Evolutionary conservation across 1,140 invertebrate genomes (phyloP).

Genomic region (Heliconius nattereri): DNA sequence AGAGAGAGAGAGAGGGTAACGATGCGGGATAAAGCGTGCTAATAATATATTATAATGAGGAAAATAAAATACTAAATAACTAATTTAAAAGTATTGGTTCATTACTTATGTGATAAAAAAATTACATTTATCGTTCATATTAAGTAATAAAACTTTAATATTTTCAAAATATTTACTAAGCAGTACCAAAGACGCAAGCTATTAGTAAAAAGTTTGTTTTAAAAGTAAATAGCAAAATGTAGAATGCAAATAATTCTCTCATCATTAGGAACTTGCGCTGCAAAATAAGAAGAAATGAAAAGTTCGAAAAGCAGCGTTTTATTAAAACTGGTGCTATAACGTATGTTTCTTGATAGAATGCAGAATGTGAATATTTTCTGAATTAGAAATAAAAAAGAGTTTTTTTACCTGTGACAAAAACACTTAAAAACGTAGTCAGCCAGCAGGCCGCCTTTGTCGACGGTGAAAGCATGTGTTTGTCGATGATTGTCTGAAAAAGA

Average conservation of each 20-base stretch:
- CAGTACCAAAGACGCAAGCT: not conserved
- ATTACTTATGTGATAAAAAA: not conserved
- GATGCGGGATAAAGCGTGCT: no score
- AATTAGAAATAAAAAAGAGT: not conserved
- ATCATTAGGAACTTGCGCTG: slow-evolving; percentile 5
- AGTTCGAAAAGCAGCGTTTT: not conserved
- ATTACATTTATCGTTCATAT: not conserved
- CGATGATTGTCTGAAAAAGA: slow-evolving; percentile 60
- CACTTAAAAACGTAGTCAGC: slow-evolving; percentile 74
- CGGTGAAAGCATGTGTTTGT: slow-evolving; percentile 72
- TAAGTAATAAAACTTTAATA: not conserved
- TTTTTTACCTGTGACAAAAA: slow-evolving; percentile 70
- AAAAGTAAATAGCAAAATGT: not conserved
- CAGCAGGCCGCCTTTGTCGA: slow-evolving; percentile 75
- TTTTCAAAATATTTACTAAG: not conserved
- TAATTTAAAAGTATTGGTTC: not conserved
- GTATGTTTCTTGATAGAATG: not conserved
- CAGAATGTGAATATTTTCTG: not conserved
- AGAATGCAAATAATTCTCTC: not conserved
- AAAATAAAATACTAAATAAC: not conserved
- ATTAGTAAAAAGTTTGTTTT: not conserved
- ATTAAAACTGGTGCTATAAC: not conserved
- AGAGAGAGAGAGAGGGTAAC: no score
- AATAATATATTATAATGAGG: no score
- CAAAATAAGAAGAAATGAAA: slow-evolving; percentile 5